These are phyloP conservation scores for Papilio polyxenes DNA, from an alignment of 1,140 invertebrate species.

Conservation along the genomic window DNA sequence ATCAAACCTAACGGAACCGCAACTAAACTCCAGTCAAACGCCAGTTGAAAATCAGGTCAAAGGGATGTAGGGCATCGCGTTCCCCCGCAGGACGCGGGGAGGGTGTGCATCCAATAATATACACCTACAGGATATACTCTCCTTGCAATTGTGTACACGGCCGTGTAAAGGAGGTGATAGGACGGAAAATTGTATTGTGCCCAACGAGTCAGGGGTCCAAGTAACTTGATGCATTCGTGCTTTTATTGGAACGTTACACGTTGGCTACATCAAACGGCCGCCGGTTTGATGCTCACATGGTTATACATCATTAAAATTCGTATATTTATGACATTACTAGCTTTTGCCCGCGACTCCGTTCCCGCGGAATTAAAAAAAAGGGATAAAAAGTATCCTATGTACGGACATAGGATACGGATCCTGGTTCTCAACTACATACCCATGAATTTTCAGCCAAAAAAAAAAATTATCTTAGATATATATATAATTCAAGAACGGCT, in stretches of 20 bases:
- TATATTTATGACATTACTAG: background rate
- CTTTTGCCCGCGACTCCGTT: too few relatives aligned
- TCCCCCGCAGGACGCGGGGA: conserved; percentile 54
- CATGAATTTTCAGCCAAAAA: too few relatives aligned
- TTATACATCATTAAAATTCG: background rate
- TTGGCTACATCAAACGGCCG: conserved; percentile 44
- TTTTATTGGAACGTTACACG: conserved; percentile 43
- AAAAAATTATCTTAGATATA: too few relatives aligned
- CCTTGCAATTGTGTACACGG: conserved; percentile 52
- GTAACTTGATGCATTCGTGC: conserved; percentile 43
- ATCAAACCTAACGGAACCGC: conserved; percentile 40
- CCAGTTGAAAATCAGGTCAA: conserved; percentile 62
- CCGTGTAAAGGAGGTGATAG: conserved; percentile 54
- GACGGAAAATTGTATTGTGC: conserved; percentile 66
- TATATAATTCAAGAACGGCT: too few relatives aligned
- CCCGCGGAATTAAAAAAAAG: too few relatives aligned
- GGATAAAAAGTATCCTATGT: too few relatives aligned
- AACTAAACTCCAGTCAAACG: conserved; percentile 53
- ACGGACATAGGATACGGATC: too few relatives aligned
- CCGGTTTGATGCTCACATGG: background rate
- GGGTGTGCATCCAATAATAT: conserved; percentile 66
- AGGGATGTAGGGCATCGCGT: conserved; percentile 62
- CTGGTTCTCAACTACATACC: too few relatives aligned
- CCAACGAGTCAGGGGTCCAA: conserved; percentile 51
- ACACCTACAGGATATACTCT: conserved; percentile 47